These are phyloP conservation scores for Lasioglossum marginatum DNA, from an alignment of 2,888 invertebrate genomes.

Conservation along the genomic window DNA sequence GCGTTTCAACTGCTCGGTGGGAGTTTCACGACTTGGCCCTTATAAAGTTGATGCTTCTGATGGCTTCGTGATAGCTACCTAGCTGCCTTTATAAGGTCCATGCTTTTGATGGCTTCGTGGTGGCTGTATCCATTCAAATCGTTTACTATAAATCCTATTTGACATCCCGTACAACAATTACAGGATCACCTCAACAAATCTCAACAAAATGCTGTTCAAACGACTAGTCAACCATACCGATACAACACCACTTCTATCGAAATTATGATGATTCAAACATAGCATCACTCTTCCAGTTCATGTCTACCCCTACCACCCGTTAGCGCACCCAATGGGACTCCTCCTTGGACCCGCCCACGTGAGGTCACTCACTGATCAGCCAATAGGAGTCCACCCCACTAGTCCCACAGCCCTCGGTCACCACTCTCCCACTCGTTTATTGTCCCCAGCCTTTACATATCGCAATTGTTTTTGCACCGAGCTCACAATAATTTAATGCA, in stretches of 20 bases:
- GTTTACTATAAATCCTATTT: not conserved
- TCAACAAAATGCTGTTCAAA: not conserved
- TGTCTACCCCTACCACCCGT: not conserved
- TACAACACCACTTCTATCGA: not conserved
- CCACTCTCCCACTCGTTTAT: not conserved
- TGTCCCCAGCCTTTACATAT: not conserved
- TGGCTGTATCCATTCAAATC: not conserved
- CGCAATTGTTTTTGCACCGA: not conserved
- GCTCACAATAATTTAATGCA: not conserved
- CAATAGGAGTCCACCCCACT: not conserved
- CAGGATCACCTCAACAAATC: not conserved
- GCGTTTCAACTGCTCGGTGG: not conserved
- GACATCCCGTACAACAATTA: not conserved
- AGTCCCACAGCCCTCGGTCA: not conserved
- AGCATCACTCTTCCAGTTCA: not conserved
- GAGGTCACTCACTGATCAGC: not conserved
- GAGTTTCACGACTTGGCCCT: not conserved
- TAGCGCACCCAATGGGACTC: not conserved
- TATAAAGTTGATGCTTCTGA: not conserved
- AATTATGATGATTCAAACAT: not conserved
- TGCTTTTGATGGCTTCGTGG: not conserved
- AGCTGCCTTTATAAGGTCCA: not conserved
- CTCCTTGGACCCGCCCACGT: not conserved
- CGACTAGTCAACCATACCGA: not conserved
- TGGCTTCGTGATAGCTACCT: not conserved